A percentile compares a stretch with the other conserved stretches of the same genome.
Evolutionary conservation across 2,113 vertebrate genomes (phyloP).

Genomic region (Craseonycteris thonglongyai): DNA sequence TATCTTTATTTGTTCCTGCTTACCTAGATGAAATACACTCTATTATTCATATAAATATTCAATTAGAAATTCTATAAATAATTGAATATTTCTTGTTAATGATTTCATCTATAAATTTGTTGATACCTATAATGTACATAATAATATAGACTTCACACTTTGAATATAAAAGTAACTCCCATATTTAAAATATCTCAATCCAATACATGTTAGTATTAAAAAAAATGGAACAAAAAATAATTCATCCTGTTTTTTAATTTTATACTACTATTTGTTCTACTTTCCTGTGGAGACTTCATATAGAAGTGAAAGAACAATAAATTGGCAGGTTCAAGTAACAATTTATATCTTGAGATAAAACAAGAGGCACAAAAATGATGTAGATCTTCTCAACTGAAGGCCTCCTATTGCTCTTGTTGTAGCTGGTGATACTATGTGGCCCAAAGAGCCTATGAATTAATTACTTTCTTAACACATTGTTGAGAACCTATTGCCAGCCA

Average conservation of each 20-base stretch:
- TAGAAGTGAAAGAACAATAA: slow-evolving; percentile 8
- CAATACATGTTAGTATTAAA: not conserved
- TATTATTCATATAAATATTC: not conserved
- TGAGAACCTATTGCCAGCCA: not conserved
- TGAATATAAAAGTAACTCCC: not conserved
- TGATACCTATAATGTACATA: not conserved
- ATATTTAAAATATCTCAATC: not conserved
- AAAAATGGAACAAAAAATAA: not conserved
- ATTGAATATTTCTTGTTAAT: not conserved
- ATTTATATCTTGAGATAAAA: slow-evolving; percentile 32
- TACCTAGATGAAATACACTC: not conserved
- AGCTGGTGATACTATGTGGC: not conserved
- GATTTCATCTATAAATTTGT: not conserved
- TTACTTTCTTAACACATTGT: not conserved
- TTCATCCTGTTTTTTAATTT: not conserved
- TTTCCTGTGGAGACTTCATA: slow-evolving; percentile 32
- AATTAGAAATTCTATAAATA: not conserved
- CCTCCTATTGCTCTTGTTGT: not conserved
- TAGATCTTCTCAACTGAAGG: not conserved
- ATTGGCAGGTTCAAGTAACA: slow-evolving; percentile 31
- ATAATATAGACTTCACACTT: not conserved
- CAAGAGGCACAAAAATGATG: not conserved
- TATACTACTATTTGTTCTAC: not conserved
- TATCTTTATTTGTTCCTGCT: not conserved
- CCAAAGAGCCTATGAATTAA: not conserved